phyloP scores from a whole-genome alignment of 2,888 invertebrate species.

The Stramonita haemastoma region DNA sequence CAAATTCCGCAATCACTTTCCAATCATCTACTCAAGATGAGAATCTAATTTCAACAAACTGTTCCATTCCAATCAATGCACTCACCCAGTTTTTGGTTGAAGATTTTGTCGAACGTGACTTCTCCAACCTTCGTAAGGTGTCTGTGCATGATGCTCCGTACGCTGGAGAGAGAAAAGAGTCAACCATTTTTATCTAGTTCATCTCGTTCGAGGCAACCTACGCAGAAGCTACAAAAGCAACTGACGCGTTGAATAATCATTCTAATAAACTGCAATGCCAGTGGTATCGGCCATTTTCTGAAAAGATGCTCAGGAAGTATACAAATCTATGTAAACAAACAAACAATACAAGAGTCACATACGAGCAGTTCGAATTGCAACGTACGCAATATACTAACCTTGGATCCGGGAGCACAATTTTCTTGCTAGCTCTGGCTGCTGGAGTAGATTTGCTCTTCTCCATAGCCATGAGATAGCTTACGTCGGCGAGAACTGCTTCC shows the following conservation, averaged over 20 bases:
- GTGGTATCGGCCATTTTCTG: background rate
- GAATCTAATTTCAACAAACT: background rate
- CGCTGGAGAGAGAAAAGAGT: slow-evolving; percentile 82
- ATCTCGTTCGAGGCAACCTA: too few species aligned
- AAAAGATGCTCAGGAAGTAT: slow-evolving; percentile 8
- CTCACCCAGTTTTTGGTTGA: slow-evolving; percentile 99
- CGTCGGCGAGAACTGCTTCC: slow-evolving; percentile 99
- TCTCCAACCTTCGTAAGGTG: slow-evolving; percentile 99
- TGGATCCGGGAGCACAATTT: slow-evolving; percentile 98
- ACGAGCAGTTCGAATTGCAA: too few species aligned
- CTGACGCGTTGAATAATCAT: too few species aligned
- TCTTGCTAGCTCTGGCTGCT: slow-evolving; percentile 99
- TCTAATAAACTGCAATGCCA: background rate
- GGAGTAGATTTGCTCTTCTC: slow-evolving; percentile 99
- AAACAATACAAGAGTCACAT: background rate
- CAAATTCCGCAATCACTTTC: too few species aligned
- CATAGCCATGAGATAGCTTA: slow-evolving; percentile 99
- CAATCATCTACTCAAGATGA: background rate
- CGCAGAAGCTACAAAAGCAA: too few species aligned
- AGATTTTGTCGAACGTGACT: slow-evolving; percentile 99
- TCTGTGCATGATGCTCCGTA: slow-evolving; percentile 99
- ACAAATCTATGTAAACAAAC: background rate
- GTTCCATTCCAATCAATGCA: background rate
- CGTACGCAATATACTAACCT: slow-evolving; percentile 83
- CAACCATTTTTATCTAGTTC: background rate